Evolutionary conservation across 1,140 invertebrate genomes (phyloP), one percentile per base, ranked within the genome.

Genomic region (Acromyrmex echinatior): DNA sequence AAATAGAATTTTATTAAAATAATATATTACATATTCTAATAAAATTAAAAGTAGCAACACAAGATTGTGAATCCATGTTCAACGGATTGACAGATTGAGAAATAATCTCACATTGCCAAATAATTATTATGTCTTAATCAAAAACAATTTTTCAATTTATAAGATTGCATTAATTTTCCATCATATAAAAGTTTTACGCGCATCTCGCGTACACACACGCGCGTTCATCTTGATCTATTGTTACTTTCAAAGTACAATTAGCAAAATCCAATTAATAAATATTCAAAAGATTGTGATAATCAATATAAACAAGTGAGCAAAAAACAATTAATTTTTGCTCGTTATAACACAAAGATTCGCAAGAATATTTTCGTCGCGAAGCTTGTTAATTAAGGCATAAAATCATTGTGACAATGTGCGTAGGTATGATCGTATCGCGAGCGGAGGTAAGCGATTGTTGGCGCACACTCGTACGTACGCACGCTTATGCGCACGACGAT

Each of bases 371-470:
- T 45, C n/a, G 12, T 25, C 28, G 16, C 18, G 2, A 10, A 18
- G 51, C 53, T 71, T 65, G 78, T 74, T 90, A 84, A 88, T 86
- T 90, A 88, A 73, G 62, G 76, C 65, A 77, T 87, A 66, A 88
- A 84, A 88, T 87, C 76, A 85, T 51, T 71, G 45, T 65, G 28
- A 21, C 49, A 65, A 51, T 80, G 53, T 73, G 62, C 21, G 39
- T 51, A 73, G 71, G 21, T n/a, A n/a, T 51, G 79, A 16, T 85
- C 82, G 77, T 91, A 91, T 89, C 85, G 70, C 60, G 31, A 58
- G 60, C 66, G 51, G 25, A 71, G 62, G 39, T 25, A 62, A 65
- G 60, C 39, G 84, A 74, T 70, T 87, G 79, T 77, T 45, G 35
- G 16, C 53, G 39, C 28, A 45, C 56, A 45, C 70, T 45, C 45